Evolutionary conservation across 2,797 vertebrate species (phyloP), one percentile per base, ranked within the genome.

Genomic region (Lithobates sylvaticus): DNA sequence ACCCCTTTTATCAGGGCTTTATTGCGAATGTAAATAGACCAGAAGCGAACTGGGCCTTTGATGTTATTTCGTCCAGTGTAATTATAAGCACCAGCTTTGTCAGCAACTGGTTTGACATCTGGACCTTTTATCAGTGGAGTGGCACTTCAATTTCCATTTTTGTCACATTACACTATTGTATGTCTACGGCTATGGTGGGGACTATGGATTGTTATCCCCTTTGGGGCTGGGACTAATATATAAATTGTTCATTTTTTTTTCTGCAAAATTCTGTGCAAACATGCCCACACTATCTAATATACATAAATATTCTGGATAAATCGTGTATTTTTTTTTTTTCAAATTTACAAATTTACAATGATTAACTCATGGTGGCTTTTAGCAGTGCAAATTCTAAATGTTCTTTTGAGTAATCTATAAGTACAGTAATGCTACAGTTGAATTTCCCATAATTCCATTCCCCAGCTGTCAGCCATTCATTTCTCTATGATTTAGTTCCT

Each of bases 401-500:
- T 10, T 44, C 64, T 27, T 79, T 44, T 64, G 21, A 27, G 26
- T 67, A 61, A 61, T 61, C 54, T 61, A n/a, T 61, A 61, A 23
- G 54, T 81, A 32, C 15, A 72, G 44, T 39, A 73, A 36, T 61
- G n/a, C 76, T 75, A 27, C 76, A 76, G 80, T 67, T 73, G 58
- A 58, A 74, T 78, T 76, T 86, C 80, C 85, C 86, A 87, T 68
- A 83, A 84, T 87, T 79, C 86, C 70, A 15, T 34, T 73, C 65
- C 54, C 34, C 76, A 84, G 81, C 81, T 87, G 86, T 87, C 93
- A 92, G 90, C 83, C 91, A 89, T 91, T 90, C 27, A 91, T 90
- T 92, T 90, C 90, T 91, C 89, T 88, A 91, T 91, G 91, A 94
- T 94, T 94, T 92, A 92, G 91, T 90, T 91, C 88, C 88, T 91